Conservation (phyloP, 2,888 invertebrate genomes). For the Willowsia nigromaculata region DNA sequence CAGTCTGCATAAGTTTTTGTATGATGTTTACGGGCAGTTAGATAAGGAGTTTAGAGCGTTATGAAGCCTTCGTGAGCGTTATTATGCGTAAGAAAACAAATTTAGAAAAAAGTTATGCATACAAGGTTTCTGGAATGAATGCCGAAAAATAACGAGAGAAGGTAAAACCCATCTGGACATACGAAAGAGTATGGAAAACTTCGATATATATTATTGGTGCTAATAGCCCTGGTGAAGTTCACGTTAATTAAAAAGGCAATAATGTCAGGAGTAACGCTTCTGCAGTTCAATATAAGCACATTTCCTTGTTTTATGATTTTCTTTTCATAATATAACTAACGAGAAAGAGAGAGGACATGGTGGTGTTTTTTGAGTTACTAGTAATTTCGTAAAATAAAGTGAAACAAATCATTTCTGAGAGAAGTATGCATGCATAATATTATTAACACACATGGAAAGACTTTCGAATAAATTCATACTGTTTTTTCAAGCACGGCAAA, state of each 20-base stretch:
- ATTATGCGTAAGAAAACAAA: neutral
- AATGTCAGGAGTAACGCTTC: slow-evolving; percentile 54
- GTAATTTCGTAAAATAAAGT: too few species aligned
- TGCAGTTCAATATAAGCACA: neutral
- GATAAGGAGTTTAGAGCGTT: neutral
- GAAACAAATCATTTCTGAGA: slow-evolving; percentile 4
- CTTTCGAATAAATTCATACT: slow-evolving; percentile 27
- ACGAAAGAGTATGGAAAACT: neutral
- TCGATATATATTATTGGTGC: slow-evolving; percentile 23
- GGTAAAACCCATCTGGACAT: neutral
- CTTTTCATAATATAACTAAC: neutral
- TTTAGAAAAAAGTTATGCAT: neutral
- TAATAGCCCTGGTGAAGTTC: slow-evolving; percentile 8
- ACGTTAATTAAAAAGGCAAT: slow-evolving; percentile 55
- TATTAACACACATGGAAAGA: neutral
- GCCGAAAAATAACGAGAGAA: neutral
- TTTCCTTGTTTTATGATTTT: neutral
- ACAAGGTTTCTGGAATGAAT: neutral
- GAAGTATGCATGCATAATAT: neutral
- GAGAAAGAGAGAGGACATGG: neutral
- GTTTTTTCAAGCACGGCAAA: neutral
- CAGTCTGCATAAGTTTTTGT: neutral
- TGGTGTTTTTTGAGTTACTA: too few species aligned
- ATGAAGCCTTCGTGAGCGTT: neutral
- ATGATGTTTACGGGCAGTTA: neutral